phyloP scores from a whole-genome alignment of 2,888 invertebrate genomes.

The Stegophylla sp. region DNA sequence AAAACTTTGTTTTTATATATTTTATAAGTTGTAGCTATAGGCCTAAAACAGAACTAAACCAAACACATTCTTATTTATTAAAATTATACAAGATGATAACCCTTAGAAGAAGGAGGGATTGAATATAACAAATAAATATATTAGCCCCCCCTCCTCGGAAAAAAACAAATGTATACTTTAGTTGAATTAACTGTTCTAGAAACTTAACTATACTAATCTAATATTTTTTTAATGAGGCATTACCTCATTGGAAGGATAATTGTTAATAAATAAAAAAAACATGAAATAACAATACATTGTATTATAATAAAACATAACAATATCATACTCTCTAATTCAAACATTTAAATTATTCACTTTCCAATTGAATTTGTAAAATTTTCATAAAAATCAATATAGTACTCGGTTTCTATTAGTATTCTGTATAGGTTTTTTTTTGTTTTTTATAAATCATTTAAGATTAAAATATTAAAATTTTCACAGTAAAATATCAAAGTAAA shows the following conservation, averaged over 20 bases:
- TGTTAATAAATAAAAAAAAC: not conserved
- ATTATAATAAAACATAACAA: slow-evolving; percentile 21
- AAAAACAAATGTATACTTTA: not conserved
- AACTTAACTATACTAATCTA: not conserved
- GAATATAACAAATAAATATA: not conserved
- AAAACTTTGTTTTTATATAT: too few species aligned
- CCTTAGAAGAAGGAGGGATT: not conserved
- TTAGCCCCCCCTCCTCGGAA: too few species aligned
- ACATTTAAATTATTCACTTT: slow-evolving; percentile 5
- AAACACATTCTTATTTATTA: too few species aligned
- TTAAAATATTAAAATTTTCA: too few species aligned
- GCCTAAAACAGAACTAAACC: too few species aligned
- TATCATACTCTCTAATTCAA: slow-evolving; percentile 2
- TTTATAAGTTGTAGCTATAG: too few species aligned
- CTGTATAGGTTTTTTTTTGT: not conserved
- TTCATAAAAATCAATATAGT: not conserved
- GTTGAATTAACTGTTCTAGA: not conserved
- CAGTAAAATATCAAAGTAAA: slow-evolving; percentile 7
- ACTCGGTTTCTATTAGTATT: slow-evolving; percentile 5
- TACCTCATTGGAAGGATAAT: not conserved
- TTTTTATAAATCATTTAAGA: not conserved
- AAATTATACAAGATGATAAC: too few species aligned
- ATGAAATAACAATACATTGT: not conserved
- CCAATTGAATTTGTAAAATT: slow-evolving; percentile 3
- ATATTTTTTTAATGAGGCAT: too few species aligned